phyloP scores from a whole-genome alignment of 2,888 invertebrate species.

The Cryptus viduatorius region DNA sequence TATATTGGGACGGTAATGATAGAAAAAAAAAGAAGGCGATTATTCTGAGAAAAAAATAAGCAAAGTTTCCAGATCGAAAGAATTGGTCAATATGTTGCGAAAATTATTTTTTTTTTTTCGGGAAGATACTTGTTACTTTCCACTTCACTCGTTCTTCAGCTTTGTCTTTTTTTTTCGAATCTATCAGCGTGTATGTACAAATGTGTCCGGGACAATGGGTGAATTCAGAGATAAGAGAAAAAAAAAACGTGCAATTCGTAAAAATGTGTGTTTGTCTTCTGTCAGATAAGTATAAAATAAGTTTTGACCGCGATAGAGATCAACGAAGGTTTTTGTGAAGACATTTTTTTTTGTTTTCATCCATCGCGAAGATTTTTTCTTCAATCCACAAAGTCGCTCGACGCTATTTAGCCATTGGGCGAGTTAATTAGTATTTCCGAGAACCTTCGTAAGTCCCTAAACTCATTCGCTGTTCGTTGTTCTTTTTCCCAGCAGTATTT shows the following conservation, averaged over 20 bases:
- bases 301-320: conserved; percentile 34
- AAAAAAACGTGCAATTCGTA: conserved; percentile 62
- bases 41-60: conserved; percentile 27
- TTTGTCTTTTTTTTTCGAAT: conserved; percentile 47
- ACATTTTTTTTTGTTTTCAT: neutral
- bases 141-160: neutral
- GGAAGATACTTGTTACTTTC: neutral
- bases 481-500: conserved; percentile 53
- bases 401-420: neutral
- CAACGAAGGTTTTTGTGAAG: conserved; percentile 36
- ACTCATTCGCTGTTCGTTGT: conserved; percentile 34
- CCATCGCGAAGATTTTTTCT: neutral
- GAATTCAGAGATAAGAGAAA: conserved; percentile 49
- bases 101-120: conserved; percentile 17
- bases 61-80: neutral
- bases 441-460: conserved; percentile 20
- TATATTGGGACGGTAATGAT: conserved; percentile 23
- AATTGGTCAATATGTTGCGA: conserved; percentile 8
- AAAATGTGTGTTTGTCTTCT: conserved; percentile 58
- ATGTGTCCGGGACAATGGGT: conserved; percentile 63
- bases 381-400: neutral
- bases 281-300: conserved; percentile 38
- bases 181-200: conserved; percentile 60
- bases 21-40: conserved; percentile 5
- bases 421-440: neutral